These are phyloP conservation scores for Gonioctena quinquepunctata DNA, from an alignment of 1,140 invertebrate genomes.

Conservation along the genomic window DNA sequence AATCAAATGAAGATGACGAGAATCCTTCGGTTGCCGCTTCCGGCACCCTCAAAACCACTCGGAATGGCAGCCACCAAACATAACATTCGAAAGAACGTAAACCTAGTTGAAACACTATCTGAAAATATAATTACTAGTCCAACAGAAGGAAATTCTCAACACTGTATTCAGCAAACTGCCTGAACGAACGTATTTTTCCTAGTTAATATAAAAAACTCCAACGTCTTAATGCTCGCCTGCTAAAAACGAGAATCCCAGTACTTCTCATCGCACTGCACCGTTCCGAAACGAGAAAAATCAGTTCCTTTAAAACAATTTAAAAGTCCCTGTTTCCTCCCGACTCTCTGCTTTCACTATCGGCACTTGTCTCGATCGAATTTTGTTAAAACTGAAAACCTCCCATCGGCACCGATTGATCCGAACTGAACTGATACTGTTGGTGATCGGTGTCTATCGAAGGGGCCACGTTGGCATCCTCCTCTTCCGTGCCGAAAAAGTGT, in stretches of 20 bases:
- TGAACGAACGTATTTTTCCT: not conserved
- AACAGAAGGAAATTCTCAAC: not conserved
- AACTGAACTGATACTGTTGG: constrained; percentile 77
- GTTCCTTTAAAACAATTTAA: constrained; percentile 29
- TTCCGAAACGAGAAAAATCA: constrained; percentile 18
- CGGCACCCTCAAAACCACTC: no score
- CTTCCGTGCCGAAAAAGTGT: constrained; percentile 89
- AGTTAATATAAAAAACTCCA: not conserved
- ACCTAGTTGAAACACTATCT: not conserved
- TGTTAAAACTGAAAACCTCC: constrained; percentile 78
- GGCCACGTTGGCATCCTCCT: constrained; percentile 84
- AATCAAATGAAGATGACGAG: no score
- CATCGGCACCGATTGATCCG: constrained; percentile 74
- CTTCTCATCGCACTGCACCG: not conserved
- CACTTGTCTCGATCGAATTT: not conserved
- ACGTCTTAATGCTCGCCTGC: no score
- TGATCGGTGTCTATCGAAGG: constrained; percentile 77
- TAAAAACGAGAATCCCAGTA: not conserved
- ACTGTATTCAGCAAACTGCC: not conserved
- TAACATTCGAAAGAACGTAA: no score
- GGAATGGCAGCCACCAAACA: no score
- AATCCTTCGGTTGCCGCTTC: no score
- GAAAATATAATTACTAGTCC: not conserved
- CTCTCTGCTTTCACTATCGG: not conserved
- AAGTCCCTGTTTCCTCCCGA: not conserved